Evolutionary conservation across 2,888 invertebrate genomes (phyloP).

Genomic region (Phymatocera aterrima): DNA sequence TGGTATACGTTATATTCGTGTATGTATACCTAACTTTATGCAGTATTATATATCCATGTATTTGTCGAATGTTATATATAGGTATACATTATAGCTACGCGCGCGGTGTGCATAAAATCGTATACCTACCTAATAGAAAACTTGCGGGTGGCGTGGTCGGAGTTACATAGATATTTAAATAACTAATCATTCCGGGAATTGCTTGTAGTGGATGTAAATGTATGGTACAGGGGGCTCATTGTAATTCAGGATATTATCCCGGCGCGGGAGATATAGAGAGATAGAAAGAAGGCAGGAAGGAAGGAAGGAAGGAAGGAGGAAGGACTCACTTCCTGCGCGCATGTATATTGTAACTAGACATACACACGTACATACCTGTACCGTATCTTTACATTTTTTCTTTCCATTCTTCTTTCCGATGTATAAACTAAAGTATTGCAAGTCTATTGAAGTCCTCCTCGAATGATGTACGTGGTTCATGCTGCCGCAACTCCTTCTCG

Average conservation of each 20-base stretch:
- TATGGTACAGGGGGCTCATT: conserved; percentile 61
- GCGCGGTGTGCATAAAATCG: too few species aligned
- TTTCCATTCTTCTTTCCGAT: not conserved
- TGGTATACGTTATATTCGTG: too few species aligned
- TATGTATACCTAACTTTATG: too few species aligned
- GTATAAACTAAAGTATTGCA: too few species aligned
- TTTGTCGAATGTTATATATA: too few species aligned
- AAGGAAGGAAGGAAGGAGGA: not conserved
- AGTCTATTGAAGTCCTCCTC: too few species aligned
- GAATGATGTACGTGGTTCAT: too few species aligned
- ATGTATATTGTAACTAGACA: not conserved
- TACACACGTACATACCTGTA: too few species aligned
- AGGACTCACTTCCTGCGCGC: conserved; percentile 53
- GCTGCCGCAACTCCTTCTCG: not conserved
- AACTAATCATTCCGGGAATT: conserved; percentile 60
- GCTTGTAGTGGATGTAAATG: not conserved
- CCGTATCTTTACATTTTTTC: not conserved
- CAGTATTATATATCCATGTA: too few species aligned
- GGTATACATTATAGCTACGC: too few species aligned
- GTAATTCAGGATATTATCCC: conserved; percentile 71
- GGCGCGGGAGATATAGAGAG: conserved; percentile 64
- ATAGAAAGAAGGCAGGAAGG: too few species aligned
- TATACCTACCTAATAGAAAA: not conserved
- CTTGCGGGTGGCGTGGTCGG: not conserved
- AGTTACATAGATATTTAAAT: conserved; percentile 62